Evolutionary conservation across 2,113 vertebrate genomes (phyloP).

Genomic region (Odobenus rosmarus): DNA sequence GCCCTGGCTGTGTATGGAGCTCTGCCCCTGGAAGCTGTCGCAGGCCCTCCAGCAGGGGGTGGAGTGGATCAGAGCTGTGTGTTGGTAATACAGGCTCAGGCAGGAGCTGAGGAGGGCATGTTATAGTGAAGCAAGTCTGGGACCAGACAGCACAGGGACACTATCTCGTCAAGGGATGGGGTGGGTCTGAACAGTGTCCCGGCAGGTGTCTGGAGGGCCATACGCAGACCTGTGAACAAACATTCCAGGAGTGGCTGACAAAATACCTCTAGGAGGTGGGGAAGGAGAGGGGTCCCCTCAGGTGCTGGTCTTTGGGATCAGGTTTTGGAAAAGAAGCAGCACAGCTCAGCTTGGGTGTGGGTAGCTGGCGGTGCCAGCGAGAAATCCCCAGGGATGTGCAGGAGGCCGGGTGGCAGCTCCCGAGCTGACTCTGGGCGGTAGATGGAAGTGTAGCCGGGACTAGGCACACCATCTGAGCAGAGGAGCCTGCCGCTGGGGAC

Average conservation of each 20-base stretch:
- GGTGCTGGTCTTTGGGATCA: background rate
- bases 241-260: too few species aligned
- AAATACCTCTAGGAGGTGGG: accelerated
- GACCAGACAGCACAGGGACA: background rate
- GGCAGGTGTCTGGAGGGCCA: background rate
- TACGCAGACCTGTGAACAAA: background rate
- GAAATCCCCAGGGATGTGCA: background rate
- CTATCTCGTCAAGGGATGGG: background rate
- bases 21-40: background rate
- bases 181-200: too few species aligned
- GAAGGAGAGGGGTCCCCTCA: background rate
- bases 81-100: background rate
- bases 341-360: background rate
- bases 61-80: background rate
- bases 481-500: background rate
- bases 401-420: background rate
- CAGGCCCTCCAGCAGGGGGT: accelerated
- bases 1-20: background rate
- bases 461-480: background rate
- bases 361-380: background rate
- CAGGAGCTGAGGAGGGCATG: background rate
- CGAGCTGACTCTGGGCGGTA: background rate
- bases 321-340: background rate
- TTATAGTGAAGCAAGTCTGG: background rate
- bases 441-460: accelerated